Base-by-base conservation (phyloP, 1,140 invertebrate genomes). In the Bradynema listronoti region DNA sequence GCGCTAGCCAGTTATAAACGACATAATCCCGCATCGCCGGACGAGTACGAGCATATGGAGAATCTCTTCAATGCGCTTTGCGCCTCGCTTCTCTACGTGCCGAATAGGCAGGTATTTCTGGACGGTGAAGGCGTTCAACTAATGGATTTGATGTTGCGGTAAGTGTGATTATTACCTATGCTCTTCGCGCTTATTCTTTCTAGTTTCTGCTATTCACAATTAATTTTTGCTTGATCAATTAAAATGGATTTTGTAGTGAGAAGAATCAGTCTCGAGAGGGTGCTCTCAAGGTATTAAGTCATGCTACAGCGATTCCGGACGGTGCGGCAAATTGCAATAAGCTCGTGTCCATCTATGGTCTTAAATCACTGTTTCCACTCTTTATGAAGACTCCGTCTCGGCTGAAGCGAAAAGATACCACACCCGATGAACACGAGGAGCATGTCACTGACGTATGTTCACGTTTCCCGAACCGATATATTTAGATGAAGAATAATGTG, bases 41-140 rank as follows among this genome's bases (percentile, higher is more conserved):
- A 98, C 80, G 94, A 99, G 79, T 85, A 89, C 72, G 95, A 99
- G 81, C 87, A 91, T 75, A 97, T 99, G 92, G 93, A 97, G 79
- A 98, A 98, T 82, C 81, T 99, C 43, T 99, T 98, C 76, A 88
- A 97, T 78, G 86, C 87, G 65, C 81, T 99, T 14, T 98, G 94
- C 79, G 94, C 91, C 9, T 86, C 89, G 60, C 82, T 99, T 46
- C 87, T 96, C 85, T 84, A 86, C 54, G 82, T 86, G 5, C 80
- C 85, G 52, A 99, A 99, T 80, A 84, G 91, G 60, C 88, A 62
- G 39, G 56, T 56, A 58, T 99, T 99, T 79, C 81, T 98, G 11
- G 85, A 88, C 68, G 91, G 90, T 0, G 92, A 96, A 83, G 91
- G 92, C 6, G 81, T 95, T 19, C 91, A 97, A 79, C 83, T 96